A percentile compares a stretch with the other conserved stretches of the same genome.
These are phyloP conservation scores for Cantharis flavilabris DNA, from an alignment of 2,888 invertebrate species.

Conservation along the genomic window DNA sequence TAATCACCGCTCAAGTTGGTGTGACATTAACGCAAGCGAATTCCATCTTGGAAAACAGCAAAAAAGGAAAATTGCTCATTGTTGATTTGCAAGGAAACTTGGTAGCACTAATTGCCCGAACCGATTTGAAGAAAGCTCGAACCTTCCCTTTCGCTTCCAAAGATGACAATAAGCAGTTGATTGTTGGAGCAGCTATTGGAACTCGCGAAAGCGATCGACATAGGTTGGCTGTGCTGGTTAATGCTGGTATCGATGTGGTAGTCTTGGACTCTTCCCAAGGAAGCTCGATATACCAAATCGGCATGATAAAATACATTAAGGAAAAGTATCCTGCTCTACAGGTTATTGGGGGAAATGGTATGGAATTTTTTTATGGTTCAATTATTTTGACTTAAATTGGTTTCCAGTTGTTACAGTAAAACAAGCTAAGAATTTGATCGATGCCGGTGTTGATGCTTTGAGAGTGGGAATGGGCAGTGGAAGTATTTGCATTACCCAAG, in stretches of 20 bases:
- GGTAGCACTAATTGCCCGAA: constrained; percentile 94
- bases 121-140: constrained; percentile 96
- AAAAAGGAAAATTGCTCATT: constrained; percentile 92
- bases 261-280: constrained; percentile 98
- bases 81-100: constrained; percentile 84
- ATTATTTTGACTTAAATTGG: neutral
- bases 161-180: constrained; percentile 91
- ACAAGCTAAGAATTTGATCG: constrained; percentile 96
- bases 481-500: constrained; percentile 98
- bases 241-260: constrained; percentile 94
- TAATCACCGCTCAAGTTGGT: constrained; percentile 88
- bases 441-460: constrained; percentile 95
- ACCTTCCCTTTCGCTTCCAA: constrained; percentile 98
- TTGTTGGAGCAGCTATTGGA: constrained; percentile 94
- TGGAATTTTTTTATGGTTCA: neutral
- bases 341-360: constrained; percentile 90
- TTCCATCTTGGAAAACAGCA: constrained; percentile 91
- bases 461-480: constrained; percentile 99
- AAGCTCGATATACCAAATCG: constrained; percentile 93
- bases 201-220: constrained; percentile 84
- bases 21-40: constrained; percentile 94
- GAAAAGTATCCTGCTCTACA: constrained; percentile 84
- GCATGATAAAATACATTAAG: constrained; percentile 93
- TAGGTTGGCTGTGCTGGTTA: constrained; percentile 77
- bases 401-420: constrained; percentile 80